phyloP scores from a whole-genome alignment of 2,797 vertebrate genomes.

The Oceanodroma leucorhoa region DNA sequence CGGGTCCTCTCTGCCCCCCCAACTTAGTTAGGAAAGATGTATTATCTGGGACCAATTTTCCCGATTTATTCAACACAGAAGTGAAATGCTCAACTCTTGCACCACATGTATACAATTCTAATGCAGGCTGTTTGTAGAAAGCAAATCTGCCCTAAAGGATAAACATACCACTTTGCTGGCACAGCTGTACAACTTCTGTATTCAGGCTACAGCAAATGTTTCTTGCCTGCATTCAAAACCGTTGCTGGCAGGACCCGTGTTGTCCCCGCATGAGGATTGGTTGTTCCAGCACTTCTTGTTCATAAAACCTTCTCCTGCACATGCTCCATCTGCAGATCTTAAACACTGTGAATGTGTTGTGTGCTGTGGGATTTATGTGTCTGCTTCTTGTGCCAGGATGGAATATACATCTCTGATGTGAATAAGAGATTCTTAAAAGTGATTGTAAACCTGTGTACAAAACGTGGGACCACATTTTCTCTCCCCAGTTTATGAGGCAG shows the following conservation, averaged over 20 bases:
- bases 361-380: constrained; percentile 29
- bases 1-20: not conserved
- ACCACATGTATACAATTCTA: not conserved
- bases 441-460: not conserved
- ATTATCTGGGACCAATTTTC: constrained; percentile 4
- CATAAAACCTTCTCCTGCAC: constrained; percentile 22
- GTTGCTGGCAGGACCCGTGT: constrained; percentile 17
- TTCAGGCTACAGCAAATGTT: constrained; percentile 51
- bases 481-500: not conserved
- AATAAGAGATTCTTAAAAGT: not conserved
- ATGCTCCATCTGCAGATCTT: constrained; percentile 42
- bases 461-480: not conserved
- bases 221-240: constrained; percentile 42
- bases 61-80: not conserved
- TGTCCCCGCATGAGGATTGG: not conserved
- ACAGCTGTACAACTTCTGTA: constrained; percentile 56
- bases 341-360: constrained; percentile 21
- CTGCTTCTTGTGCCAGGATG: constrained; percentile 15
- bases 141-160: constrained; percentile 60
- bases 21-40: not conserved
- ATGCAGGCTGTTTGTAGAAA: constrained; percentile 52
- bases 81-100: not conserved
- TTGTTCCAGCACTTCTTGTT: constrained; percentile 21
- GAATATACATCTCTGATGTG: not conserved
- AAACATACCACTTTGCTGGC: constrained; percentile 55